Percentiles rank a stretch among this genome's conserved stretches.
Evolutionary conservation across 2,888 invertebrate species (phyloP).

Genomic region (Oxytorus armatus): DNA sequence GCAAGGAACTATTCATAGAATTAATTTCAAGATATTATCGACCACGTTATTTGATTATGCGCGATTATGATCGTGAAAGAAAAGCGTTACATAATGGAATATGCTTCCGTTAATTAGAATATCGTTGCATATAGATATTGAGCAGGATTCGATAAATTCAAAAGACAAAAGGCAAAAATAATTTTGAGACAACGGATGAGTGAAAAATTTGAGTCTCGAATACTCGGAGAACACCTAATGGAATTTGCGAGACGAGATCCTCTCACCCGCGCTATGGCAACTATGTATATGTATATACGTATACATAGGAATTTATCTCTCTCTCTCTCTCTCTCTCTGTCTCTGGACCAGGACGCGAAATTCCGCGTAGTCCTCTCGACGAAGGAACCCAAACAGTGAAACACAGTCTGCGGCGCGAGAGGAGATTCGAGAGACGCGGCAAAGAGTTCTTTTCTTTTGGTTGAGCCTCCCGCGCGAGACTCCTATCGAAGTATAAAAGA

Average conservation of each 20-base stretch:
- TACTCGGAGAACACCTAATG: conserved; percentile 68
- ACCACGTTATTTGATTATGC: conserved; percentile 31
- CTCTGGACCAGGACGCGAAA: conserved; percentile 62
- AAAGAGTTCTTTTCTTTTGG: conserved; percentile 38
- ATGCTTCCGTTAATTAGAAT: neutral
- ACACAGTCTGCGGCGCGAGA: conserved; percentile 54
- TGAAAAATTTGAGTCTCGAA: conserved; percentile 53
- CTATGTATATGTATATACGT: conserved; percentile 27
- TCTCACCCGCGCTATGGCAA: conserved; percentile 58
- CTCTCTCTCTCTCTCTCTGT: conserved; percentile 57
- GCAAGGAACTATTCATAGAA: conserved; percentile 26
- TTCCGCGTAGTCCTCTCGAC: conserved; percentile 66
- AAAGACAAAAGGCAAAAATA: neutral
- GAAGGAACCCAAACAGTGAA: conserved; percentile 61
- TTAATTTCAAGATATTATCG: conserved; percentile 40
- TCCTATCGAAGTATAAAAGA: conserved; percentile 34
- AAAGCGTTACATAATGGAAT: conserved; percentile 26
- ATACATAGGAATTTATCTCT: neutral
- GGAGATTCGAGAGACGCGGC: conserved; percentile 61
- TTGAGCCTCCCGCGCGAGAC: conserved; percentile 43
- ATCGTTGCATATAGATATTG: neutral
- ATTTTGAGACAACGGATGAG: conserved; percentile 1
- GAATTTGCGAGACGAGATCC: conserved; percentile 69
- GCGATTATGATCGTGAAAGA: conserved; percentile 10
- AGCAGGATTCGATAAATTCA: neutral